phyloP scores from a whole-genome alignment of 2,113 vertebrate genomes.

The Lanius ludovicianus region DNA sequence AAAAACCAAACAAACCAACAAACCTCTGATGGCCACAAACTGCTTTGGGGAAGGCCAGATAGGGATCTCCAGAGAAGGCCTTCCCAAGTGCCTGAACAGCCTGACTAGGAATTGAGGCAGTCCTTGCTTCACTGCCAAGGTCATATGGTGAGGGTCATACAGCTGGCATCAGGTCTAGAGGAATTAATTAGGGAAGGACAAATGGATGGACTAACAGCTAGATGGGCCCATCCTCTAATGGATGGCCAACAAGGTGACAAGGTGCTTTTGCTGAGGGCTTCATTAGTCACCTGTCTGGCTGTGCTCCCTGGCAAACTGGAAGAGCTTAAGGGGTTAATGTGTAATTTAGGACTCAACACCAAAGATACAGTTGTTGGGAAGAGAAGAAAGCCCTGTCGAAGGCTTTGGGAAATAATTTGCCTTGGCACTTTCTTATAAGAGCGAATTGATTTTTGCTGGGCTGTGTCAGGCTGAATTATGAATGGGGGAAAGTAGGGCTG shows the following conservation, averaged over 20 bases:
- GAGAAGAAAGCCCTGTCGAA: not conserved
- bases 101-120: not conserved
- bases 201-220: not conserved
- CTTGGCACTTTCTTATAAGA: constrained; percentile 66
- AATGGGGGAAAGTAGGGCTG: constrained; percentile 8
- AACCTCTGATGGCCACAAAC: not conserved
- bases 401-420: constrained; percentile 64
- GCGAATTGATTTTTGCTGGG: constrained; percentile 70
- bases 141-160: not conserved
- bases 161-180: accelerated
- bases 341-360: not conserved
- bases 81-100: not conserved
- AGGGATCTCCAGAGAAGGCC: not conserved
- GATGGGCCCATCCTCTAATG: not conserved
- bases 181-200: not conserved
- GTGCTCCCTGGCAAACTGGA: not conserved
- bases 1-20: not conserved
- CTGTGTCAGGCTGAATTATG: constrained; percentile 64
- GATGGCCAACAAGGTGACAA: not conserved
- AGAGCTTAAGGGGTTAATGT: constrained; percentile 24
- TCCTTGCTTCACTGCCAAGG: not conserved
- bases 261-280: not conserved
- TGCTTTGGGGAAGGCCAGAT: not conserved
- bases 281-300: not conserved
- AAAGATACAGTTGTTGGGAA: not conserved